Percentiles rank a stretch among this genome's conserved stretches.
These are phyloP conservation scores for Remorina albescens DNA, from an alignment of 2,797 vertebrate species.

Conservation along the genomic window DNA sequence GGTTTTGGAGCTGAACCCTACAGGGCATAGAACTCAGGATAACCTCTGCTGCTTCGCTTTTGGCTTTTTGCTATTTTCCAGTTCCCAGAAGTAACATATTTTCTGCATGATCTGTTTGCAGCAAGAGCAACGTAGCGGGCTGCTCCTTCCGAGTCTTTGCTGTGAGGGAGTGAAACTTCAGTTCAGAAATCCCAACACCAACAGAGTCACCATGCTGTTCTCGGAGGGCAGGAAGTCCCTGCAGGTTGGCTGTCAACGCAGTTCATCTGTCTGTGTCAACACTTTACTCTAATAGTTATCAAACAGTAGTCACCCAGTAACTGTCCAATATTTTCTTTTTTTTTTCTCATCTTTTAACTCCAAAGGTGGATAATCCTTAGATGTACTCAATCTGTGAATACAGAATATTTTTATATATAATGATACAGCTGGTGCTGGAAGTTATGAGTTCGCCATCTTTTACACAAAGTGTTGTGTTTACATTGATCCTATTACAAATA, in stretches of 20 bases:
- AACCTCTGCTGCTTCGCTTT: not conserved
- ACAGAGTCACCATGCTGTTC: conserved; percentile 59
- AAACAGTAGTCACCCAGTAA: conserved; percentile 48
- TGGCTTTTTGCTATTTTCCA: not conserved
- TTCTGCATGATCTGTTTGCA: conserved; percentile 65
- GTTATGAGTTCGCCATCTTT: conserved; percentile 61
- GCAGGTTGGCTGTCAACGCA: conserved; percentile 56
- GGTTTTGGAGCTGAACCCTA: not conserved
- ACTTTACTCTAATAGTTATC: conserved; percentile 35
- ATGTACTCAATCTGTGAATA: conserved; percentile 71
- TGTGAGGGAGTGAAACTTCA: conserved; percentile 78
- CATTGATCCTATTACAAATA: conserved; percentile 69
- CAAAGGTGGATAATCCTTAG: conserved; percentile 60
- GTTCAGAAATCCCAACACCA: conserved; percentile 31
- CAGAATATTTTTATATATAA: conserved; percentile 66
- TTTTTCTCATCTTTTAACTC: conserved; percentile 49
- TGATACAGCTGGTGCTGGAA: conserved; percentile 83
- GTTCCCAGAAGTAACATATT: conserved; percentile 12
- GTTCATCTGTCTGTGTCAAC: conserved; percentile 49
- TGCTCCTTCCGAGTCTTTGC: conserved; percentile 84
- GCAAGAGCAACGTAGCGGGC: conserved; percentile 83
- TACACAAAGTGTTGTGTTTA: conserved; percentile 75
- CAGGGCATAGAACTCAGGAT: not conserved
- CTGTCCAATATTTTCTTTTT: conserved; percentile 34
- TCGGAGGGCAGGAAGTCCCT: conserved; percentile 60